Evolutionary conservation across 2,888 invertebrate species (phyloP).

Genomic region (Allophyes oxyacanthae): DNA sequence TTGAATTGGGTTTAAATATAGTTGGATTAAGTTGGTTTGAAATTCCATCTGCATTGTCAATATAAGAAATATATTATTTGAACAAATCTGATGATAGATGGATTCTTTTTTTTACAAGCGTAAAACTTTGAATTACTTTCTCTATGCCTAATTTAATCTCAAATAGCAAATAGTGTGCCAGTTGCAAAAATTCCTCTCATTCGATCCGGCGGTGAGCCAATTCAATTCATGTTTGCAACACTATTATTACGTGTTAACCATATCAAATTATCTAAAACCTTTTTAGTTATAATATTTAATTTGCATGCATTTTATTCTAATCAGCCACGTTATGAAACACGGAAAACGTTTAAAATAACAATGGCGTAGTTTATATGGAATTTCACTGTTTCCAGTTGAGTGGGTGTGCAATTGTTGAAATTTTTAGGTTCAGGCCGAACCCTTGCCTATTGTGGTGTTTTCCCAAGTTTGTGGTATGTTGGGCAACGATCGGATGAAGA

Average conservation of each 20-base stretch:
- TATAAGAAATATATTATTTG: too few species aligned
- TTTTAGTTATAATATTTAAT: constrained; percentile 41
- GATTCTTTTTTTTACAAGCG: too few species aligned
- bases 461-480: constrained; percentile 56
- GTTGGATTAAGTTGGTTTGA: too few species aligned
- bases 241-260: constrained; percentile 36
- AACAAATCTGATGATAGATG: too few species aligned
- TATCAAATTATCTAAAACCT: constrained; percentile 30
- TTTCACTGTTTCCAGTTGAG: constrained; percentile 75
- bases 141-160: constrained; percentile 15
- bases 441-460: constrained; percentile 68
- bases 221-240: constrained; percentile 46
- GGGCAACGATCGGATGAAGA: constrained; percentile 29
- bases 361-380: constrained; percentile 68
- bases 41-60: too few species aligned
- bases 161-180: constrained; percentile 22
- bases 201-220: constrained; percentile 44
- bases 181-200: constrained; percentile 34
- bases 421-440: constrained; percentile 69
- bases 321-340: constrained; percentile 39
- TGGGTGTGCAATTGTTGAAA: constrained; percentile 69
- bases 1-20: not conserved
- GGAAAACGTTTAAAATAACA: constrained; percentile 52
- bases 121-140: not conserved
- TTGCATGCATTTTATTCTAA: constrained; percentile 44